Conservation (phyloP, 2,797 vertebrate species). For the Pagetopsis macropterus region DNA sequence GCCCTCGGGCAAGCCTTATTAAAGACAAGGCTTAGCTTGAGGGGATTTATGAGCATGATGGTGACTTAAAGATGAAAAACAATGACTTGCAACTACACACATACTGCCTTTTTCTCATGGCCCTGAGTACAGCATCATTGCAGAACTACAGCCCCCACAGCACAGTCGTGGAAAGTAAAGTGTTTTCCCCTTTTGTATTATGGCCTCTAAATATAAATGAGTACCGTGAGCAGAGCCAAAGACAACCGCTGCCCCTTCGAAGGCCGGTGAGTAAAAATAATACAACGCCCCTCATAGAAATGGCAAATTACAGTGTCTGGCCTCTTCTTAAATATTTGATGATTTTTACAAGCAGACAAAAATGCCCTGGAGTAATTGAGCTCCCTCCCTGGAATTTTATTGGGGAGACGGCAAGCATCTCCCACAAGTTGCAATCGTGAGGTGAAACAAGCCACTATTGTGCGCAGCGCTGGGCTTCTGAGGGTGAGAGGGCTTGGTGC, state of each 20-base stretch:
- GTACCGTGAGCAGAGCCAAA: conserved; percentile 70
- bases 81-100: conserved; percentile 53
- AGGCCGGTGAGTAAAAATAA: conserved; percentile 73
- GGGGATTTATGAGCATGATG: conserved; percentile 56
- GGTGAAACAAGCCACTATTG: conserved; percentile 76
- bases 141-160: conserved; percentile 31
- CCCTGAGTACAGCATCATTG: conserved; percentile 28
- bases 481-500: conserved; percentile 51
- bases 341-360: conserved; percentile 81
- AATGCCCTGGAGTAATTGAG: conserved; percentile 65
- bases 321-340: conserved; percentile 75
- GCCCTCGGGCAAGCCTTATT: conserved; percentile 57
- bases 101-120: conserved; percentile 19
- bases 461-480: conserved; percentile 47
- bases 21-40: conserved; percentile 53
- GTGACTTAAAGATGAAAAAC: conserved; percentile 61
- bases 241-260: conserved; percentile 74
- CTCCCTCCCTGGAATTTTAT: conserved; percentile 75
- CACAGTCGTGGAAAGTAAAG: conserved; percentile 34
- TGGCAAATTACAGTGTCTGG: conserved; percentile 74
- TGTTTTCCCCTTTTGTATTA: conserved; percentile 71
- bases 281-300: conserved; percentile 74
- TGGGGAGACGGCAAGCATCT: conserved; percentile 78
- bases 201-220: conserved; percentile 74
- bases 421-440: conserved; percentile 61